Conservation (phyloP, 2,113 vertebrate species). For the Calypte anna region DNA sequence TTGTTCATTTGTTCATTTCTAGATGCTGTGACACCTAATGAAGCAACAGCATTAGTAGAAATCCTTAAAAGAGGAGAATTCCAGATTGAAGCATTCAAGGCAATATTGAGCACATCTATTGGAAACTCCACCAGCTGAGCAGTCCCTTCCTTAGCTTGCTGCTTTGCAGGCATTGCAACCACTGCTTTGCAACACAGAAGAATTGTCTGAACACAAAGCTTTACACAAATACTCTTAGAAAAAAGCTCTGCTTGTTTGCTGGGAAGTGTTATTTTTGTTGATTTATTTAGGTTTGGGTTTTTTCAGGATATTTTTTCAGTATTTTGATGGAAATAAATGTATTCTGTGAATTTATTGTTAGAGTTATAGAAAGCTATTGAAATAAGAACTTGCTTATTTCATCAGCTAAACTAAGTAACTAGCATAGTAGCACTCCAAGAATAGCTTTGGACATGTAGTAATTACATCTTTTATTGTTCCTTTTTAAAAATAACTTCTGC, state of each 20-base stretch:
- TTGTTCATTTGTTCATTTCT: neutral
- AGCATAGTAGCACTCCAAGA: neutral
- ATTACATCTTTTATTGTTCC: neutral
- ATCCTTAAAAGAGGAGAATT: neutral
- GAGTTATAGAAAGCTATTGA: neutral
- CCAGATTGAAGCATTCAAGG: neutral
- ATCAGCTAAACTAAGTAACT: neutral
- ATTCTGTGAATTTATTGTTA: neutral
- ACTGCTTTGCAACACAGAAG: neutral
- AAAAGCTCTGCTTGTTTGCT: neutral
- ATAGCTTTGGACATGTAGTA: neutral
- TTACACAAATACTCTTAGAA: neutral
- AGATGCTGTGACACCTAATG: neutral
- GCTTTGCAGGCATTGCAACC: neutral
- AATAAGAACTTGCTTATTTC: neutral
- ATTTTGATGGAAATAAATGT: neutral
- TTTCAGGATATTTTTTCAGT: neutral
- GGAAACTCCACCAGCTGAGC: neutral
- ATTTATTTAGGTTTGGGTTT: neutral
- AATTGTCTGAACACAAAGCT: neutral
- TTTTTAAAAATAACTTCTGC: neutral
- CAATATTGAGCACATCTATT: neutral
- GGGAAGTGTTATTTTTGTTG: neutral
- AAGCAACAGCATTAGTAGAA: neutral
- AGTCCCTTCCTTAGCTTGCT: neutral